Base-by-base conservation (phyloP, 1,140 invertebrate species). In the Pogonomyrmex californicus region DNA sequence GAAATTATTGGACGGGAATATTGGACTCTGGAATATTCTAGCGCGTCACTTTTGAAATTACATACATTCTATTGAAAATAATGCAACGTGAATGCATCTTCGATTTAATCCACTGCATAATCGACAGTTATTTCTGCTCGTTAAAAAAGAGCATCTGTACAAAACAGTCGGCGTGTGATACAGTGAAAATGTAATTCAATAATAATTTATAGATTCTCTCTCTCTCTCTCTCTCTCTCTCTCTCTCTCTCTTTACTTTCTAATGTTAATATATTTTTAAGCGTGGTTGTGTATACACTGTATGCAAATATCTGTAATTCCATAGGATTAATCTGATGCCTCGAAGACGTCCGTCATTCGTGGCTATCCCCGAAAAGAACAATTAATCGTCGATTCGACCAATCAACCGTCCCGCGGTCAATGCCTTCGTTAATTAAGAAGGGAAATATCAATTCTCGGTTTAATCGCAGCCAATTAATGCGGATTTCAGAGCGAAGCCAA, bases 401-500 rank as follows among this genome's bases (percentile, higher is more conserved):
- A 81, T 81, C 70, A 68, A 14, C 14, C 23, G 47, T 36, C 17
- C 3, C 44, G 51, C 33, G 68, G 30, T 82, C 33, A 47, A 47
- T 3, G 38, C 51, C 5, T 36, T 17, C 51, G 23, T 75, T 49
- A 62, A 60, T 75, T 73, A 83, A 83, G 23, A 38, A 73, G 47
- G 41, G 44, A 36, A 49, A 36, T 73, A 58, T 58, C 62, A 54
- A 70, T 70, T n/a, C 49, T 1, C 30, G 7, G 47, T 60, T 60
- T 60, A 47, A 82, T 82, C 23, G 4, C 56, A n/a, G 23, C 10
- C 10, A 66, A 38, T 73, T 56, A 70, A 77, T 82, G 36, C 36
- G 86, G 47, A 86, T 92, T 92, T 86, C 86, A 92, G 92, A 78
- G 78, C 89, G 38, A 92, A 91, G 51, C 63, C 75, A 7, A 54